Conservation (phyloP, 2,797 vertebrate genomes). For the Enteromius anoplus region DNA sequence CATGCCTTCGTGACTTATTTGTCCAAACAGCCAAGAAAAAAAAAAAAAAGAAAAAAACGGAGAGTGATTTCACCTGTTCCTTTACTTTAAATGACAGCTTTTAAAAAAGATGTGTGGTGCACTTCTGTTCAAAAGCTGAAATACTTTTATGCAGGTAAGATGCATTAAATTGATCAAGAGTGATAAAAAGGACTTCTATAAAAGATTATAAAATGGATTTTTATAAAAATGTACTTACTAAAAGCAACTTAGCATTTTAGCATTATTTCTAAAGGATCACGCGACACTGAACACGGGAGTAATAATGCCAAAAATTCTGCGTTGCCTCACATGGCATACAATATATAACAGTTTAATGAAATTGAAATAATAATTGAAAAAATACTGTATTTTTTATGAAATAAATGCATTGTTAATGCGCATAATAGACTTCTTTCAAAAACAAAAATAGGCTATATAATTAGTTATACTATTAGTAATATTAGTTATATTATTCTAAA, state of each 20-base stretch:
- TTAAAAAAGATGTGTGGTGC: not conserved
- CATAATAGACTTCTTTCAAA: not conserved
- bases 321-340: not conserved
- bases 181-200: not conserved
- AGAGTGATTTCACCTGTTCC: not conserved
- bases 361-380: not conserved
- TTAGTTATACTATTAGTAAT: not conserved
- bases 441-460: not conserved
- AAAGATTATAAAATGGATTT: not conserved
- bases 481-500: no score
- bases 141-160: not conserved
- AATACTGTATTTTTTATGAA: not conserved
- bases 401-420: not conserved
- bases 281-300: not conserved
- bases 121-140: not conserved
- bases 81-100: not conserved
- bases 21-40: not conserved
- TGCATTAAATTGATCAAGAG: not conserved
- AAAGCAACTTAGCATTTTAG: not conserved
- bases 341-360: not conserved
- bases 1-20: not conserved
- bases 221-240: conserved; percentile 6
- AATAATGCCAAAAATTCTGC: not conserved
- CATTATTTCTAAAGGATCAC: not conserved
- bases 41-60: not conserved